Base-by-base conservation (phyloP, 2,888 invertebrate species). In the Monopis laevigella region DNA sequence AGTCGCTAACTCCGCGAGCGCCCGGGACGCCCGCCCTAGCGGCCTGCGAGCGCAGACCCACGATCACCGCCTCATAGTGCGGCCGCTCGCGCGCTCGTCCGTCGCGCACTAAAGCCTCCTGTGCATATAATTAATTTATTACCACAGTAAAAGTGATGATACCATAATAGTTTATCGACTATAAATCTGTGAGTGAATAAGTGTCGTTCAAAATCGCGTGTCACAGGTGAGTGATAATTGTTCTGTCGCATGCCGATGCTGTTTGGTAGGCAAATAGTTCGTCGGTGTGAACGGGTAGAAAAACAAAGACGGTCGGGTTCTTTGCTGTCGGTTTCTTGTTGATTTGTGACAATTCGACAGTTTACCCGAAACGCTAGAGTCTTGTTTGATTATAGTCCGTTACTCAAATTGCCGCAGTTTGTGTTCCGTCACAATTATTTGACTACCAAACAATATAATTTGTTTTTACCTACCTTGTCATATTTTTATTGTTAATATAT, bases 171-270 rank as follows among this genome's bases (percentile, higher is more conserved):
- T 75, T 77, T 73, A 75, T 75, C 69, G 72, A 70, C 78, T 62
- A 71, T 77, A 74, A 75, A 78, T 70, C 73, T 71, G 73, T 71
- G 67, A 36, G 36, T 36, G 39, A 62, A n/a, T n/a, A n/a, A 64
- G 74, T 74, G 72, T 66, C 65, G 74, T 73, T 36, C 38, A 27
- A 18, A 28, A 66, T 74, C 72, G 66, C 70, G 65, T 68, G 72
- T 78, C 70, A 56, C 77, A 77, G 80, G 80, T 80, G 73, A 78
- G 80, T 78, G 78, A 68, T 78, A 77, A 78, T 78, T 78, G 73
- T 58, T 68, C 62, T 62, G 62, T 65, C 65, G 69, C 63, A 32
- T 32, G 32, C 32, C 32, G 32, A 17, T 17, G 53, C 48, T 69
- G 68, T 78, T 75, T 74, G 70, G 52, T 49, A 51, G 52, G 59